Evolutionary conservation across 2,797 vertebrate species (phyloP), one percentile per base, ranked within the genome.

Genomic region (Aplochiton taeniatus): DNA sequence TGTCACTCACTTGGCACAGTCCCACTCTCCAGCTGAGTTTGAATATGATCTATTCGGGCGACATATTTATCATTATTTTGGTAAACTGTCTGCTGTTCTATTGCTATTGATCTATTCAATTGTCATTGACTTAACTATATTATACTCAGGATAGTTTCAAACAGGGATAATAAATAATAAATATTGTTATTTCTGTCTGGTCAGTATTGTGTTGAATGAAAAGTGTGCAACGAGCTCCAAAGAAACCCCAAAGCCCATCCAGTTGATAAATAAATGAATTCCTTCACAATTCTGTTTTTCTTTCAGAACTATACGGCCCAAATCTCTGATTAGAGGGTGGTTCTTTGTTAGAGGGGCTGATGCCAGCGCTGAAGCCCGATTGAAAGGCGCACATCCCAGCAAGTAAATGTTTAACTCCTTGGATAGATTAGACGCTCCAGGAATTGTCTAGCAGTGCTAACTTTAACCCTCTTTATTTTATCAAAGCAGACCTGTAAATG

Each of bases 401-500:
- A 50, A 47, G 72, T 83, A 62, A 82, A 82, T 80, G 71, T 82
- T 85, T 74, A 75, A 79, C 58, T 44, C 73, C 53, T 47, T 58
- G 70, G 69, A 79, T 68, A 72, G 61, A 17, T 61, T 53, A 47
- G 42, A 63, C 59, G 5, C 43, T 56, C 60, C 64, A 49, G 47
- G 65, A 53, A 70, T 60, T n/a, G 62, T 67, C 61, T 59, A 59
- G 44, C 53, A 76, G 72, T 31, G 19, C 66, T 68, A 77, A 80
- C 64, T 71, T 65, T 63, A 61, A 63, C 70, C 61, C 58, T 79
- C 68, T 74, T 79, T 79, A 75, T 81, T 81, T 81, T 69, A 78
- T 81, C 78, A 81, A 81, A 79, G 78, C 20, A 56, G 14, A 31
- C 63, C 47, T 74, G 20, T 78, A 81, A 78, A 83, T 77, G 79